Conservation (phyloP, 1,140 invertebrate species). For the Trissolcus basalis region DNA sequence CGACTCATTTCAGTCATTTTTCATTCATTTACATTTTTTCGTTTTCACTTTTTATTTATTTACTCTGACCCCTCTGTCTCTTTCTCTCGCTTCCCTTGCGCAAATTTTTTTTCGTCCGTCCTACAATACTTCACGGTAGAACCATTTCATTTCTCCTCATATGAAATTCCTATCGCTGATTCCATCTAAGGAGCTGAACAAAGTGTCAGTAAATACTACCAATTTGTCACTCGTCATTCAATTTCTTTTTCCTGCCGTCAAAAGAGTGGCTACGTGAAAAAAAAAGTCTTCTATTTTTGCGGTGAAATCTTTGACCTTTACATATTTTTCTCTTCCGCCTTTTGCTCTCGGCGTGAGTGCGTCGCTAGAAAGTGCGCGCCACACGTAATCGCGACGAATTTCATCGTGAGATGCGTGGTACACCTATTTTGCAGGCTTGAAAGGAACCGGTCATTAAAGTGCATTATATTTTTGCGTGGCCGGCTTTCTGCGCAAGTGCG, state of each 20-base stretch:
- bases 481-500: not conserved
- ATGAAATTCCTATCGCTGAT: not conserved
- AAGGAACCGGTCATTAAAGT: slow-evolving; percentile 7
- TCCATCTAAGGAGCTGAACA: not conserved
- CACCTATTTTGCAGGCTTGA: slow-evolving; percentile 12
- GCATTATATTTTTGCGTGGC: slow-evolving; percentile 4
- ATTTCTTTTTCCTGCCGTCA: slow-evolving; percentile 1
- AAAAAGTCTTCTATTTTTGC: slow-evolving; percentile 31
- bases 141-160: no score
- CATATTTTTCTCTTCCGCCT: slow-evolving; percentile 25
- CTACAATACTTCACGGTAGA: no score
- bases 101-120: no score
- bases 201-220: not conserved
- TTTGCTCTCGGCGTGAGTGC: not conserved
- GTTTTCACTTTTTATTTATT: no score
- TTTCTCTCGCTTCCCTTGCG: no score
- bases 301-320: slow-evolving; percentile 45
- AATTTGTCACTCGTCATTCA: not conserved
- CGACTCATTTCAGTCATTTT: no score
- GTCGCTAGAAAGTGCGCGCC: slow-evolving; percentile 27
- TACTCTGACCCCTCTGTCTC: no score
- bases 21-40: no score
- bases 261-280: not conserved
- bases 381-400: slow-evolving; percentile 41
- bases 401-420: slow-evolving; percentile 11